These are phyloP conservation scores for Pardalotus punctatus DNA, from an alignment of 2,113 vertebrate species.

Conservation along the genomic window DNA sequence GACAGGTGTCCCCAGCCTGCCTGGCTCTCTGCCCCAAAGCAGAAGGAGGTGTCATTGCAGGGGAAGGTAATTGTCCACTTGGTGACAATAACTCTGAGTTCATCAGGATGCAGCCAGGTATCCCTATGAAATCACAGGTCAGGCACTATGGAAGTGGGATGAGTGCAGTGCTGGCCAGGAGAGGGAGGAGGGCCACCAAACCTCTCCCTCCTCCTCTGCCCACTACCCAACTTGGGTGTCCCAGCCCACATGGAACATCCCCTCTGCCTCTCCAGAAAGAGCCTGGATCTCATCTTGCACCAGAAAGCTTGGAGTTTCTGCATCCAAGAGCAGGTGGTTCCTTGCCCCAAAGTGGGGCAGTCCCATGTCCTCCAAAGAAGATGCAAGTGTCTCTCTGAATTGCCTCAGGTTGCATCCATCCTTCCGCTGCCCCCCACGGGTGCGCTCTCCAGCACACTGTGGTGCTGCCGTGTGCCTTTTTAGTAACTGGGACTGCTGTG, in stretches of 20 bases:
- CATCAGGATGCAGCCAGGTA: background rate
- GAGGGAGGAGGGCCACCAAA: background rate
- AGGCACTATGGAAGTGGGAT: accelerated
- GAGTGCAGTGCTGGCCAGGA: background rate
- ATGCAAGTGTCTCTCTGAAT: background rate
- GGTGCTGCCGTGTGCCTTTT: background rate
- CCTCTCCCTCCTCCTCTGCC: background rate
- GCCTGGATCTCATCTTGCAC: background rate
- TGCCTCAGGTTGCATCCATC: background rate
- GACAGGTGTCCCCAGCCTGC: background rate
- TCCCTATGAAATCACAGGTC: background rate
- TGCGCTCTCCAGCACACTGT: accelerated
- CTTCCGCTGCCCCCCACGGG: background rate
- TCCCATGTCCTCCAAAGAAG: background rate
- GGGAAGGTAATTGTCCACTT: background rate
- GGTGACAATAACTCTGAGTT: background rate
- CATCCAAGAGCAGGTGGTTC: background rate
- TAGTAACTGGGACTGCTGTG: background rate
- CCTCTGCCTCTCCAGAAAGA: background rate
- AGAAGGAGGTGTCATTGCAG: background rate
- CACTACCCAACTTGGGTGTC: background rate
- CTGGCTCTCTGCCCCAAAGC: background rate
- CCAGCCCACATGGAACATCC: background rate
- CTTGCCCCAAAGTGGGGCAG: background rate
- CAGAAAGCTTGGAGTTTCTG: background rate